Base-by-base conservation (phyloP, 1,140 invertebrate genomes). In the Caenorhabditis remanei region DNA sequence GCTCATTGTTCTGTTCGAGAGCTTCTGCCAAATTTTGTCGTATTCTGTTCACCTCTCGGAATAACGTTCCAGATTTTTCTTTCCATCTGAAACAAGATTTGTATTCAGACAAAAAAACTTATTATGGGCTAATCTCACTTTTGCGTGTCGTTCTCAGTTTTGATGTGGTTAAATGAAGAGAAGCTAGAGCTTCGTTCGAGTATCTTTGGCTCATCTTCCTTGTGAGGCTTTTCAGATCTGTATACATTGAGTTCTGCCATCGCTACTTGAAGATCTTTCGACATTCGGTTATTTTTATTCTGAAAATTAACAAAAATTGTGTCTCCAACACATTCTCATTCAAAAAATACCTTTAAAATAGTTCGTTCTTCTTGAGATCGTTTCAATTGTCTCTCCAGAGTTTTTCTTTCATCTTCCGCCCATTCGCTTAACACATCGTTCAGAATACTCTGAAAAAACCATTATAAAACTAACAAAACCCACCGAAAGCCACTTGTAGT, bases 31-130 rank as follows among this genome's bases (percentile, higher is more conserved):
- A 89, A 9, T 86, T 71, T 56, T 84, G 85, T 24, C 91, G 56
- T 0, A 92, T 82, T 13, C 88, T 87, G 48, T 92, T 91, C 14
- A 92, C 83, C 85, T 92, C 91, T 21, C 91, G 63, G 87, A 92
- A 92, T 21, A 91, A 89, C 9, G 88, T 88, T 32, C 90, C 91
- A 48, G 90, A 88, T 58, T 87, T 90, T 55, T 88, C 86, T 67
- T 93, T 93, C 91, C 91, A 92, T 85, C 90, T 90, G 32, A 87
- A 83, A 55, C 24, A 56, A 14, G n/a, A 16, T 19, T 58, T 58
- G 55, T 19, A 58, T 6, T 19, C 46, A 43, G 13, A 61, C n/a
- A n/a, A 9, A 87, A 46, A 32, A 32, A 32, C 32, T 32, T 32
- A 32, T 32, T 0, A 79, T 6, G 13, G 6, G 14, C 2, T 19